These are phyloP conservation scores for Dorcus parallelipipedus DNA, from an alignment of 2,888 invertebrate genomes.

Conservation along the genomic window DNA sequence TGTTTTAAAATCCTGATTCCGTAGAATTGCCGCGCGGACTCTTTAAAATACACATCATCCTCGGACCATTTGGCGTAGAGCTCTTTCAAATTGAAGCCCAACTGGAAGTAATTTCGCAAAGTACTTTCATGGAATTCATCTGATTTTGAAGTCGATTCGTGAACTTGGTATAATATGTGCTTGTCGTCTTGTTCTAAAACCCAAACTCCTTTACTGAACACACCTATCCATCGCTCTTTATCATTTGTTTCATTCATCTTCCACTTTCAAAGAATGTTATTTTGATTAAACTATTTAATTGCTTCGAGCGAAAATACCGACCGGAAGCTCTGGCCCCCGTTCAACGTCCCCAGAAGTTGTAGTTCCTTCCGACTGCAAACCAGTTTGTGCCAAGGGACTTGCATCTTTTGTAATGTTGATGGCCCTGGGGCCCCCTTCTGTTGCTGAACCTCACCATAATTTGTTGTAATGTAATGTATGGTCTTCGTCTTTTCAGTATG, in stretches of 20 bases:
- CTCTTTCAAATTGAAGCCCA: conserved; percentile 68
- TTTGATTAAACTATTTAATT: conserved; percentile 5
- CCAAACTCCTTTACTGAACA: conserved; percentile 74
- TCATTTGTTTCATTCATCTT: conserved; percentile 49
- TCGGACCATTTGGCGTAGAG: conserved; percentile 72
- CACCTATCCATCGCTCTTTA: conserved; percentile 63
- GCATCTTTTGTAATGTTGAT: conserved; percentile 2
- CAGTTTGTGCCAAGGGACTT: conserved; percentile 52
- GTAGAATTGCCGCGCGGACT: conserved; percentile 64
- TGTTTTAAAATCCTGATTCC: conserved; percentile 91
- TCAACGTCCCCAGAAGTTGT: conserved; percentile 64
- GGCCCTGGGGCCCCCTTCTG: no score
- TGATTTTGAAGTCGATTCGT: conserved; percentile 29
- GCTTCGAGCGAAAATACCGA: conserved; percentile 38
- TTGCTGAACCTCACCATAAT: no score
- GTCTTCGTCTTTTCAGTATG: no score
- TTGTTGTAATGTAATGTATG: no score
- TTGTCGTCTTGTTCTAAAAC: conserved; percentile 65
- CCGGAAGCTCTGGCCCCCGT: conserved; percentile 86
- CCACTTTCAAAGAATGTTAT: conserved; percentile 56
- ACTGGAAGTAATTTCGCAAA: conserved; percentile 70
- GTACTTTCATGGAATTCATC: conserved; percentile 43
- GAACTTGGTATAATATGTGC: conserved; percentile 60
- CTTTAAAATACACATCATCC: conserved; percentile 70
- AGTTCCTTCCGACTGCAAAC: conserved; percentile 56